phyloP scores from a whole-genome alignment of 2,797 vertebrate species.

The Hypotaenidia philippensis region DNA sequence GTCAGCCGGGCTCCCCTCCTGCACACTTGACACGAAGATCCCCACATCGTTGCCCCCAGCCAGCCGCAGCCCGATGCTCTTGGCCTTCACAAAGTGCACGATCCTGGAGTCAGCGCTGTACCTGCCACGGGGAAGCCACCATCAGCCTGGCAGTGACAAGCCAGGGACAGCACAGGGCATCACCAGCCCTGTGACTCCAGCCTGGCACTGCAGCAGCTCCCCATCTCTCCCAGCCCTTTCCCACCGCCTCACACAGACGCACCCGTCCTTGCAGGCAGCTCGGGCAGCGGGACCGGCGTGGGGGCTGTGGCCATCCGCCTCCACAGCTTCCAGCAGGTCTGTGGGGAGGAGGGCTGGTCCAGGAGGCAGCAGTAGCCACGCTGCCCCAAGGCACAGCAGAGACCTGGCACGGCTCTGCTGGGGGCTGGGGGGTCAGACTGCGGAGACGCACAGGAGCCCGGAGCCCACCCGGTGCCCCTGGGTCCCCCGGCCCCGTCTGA shows the following conservation, averaged over 20 bases:
- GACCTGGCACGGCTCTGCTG: accelerated
- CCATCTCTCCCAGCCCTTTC: neutral
- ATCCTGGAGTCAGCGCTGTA: conserved; percentile 86
- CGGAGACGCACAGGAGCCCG: accelerated
- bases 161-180: neutral
- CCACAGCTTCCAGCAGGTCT: neutral
- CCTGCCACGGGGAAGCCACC: conserved; percentile 30
- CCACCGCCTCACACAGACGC: accelerated
- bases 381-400: accelerated
- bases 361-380: neutral
- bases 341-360: neutral
- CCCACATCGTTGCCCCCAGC: conserved; percentile 94
- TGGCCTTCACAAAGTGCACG: conserved; percentile 88
- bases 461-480: neutral
- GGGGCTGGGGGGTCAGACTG: neutral
- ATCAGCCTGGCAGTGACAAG: neutral
- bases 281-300: neutral
- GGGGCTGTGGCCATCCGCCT: neutral
- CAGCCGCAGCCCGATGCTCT: conserved; percentile 89
- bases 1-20: conserved; percentile 90
- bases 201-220: accelerated
- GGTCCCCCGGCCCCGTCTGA: neutral
- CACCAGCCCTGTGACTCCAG: neutral
- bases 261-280: conserved; percentile 35
- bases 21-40: conserved; percentile 94